Base-by-base conservation (phyloP, 2,888 invertebrate genomes). In the Thyatira batis region DNA sequence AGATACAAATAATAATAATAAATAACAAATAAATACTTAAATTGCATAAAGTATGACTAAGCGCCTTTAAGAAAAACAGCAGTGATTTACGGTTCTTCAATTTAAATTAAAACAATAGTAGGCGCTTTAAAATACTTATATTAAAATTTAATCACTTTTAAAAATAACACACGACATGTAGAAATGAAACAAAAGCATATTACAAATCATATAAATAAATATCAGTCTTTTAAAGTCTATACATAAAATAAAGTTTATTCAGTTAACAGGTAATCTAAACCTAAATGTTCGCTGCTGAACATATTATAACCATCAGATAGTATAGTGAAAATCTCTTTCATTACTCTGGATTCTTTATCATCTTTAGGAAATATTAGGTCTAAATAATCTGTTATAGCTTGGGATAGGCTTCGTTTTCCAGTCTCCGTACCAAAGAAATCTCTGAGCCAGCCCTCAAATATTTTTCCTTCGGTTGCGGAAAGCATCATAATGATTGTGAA, bases 281-380 rank as follows among this genome's bases (percentile, higher is more conserved):
- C 79, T 27, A 48, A 17, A 17, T 25, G 1, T 9, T 17, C 48
- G 13, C 48, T 48, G 11, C 8, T 48, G 23, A 48, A 48, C 28
- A 48, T 21, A 48, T 48, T 48, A 28, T 48, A 27, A 20, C 78
- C 75, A n/a, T 85, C 84, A 0, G 81, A 73, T n/a, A 85, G 71
- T 54, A 84, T 73, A 48, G 77, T 76, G 54, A 86, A 87, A 20
- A 91, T 69, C 54, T 82, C 77, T 52, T 89, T 89, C 71, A 91
- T 70, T 20, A 84, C 71, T 23, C 70, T 80, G 0, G 85, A 77
- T 55, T 89, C 88, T 21, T 67, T 59, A 55, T 90, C 89, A 49
- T 89, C 89, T 61, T 87, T 87, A 0, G 87, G 87, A 44, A 78
- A 89, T 3, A 87, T 58, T 2, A 74, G 69, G 59, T 90, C 88